Evolutionary conservation across 2,888 invertebrate genomes (phyloP).

Genomic region (Lapara coniferarum): DNA sequence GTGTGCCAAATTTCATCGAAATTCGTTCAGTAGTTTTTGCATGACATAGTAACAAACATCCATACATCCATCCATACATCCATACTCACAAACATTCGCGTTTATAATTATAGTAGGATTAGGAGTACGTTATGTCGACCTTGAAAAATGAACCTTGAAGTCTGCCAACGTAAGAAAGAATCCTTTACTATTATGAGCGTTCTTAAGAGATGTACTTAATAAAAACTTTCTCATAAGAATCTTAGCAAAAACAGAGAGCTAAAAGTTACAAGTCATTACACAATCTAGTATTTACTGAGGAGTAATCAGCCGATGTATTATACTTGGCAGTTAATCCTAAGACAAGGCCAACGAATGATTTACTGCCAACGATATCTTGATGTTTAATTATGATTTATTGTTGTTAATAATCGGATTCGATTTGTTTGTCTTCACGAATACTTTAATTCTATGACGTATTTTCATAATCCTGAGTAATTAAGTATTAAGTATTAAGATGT

Average conservation of each 20-base stretch:
- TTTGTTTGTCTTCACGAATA: slow-evolving; percentile 4
- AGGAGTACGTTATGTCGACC: too few species aligned
- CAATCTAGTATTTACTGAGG: slow-evolving; percentile 13
- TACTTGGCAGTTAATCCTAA: slow-evolving; percentile 4
- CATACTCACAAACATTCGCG: too few species aligned
- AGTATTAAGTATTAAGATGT: background rate
- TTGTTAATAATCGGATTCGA: slow-evolving; percentile 20
- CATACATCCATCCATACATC: too few species aligned
- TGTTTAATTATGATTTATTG: slow-evolving; percentile 23
- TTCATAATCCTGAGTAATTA: background rate
- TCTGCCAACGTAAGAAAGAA: too few species aligned
- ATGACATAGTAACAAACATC: too few species aligned
- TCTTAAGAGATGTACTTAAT: too few species aligned
- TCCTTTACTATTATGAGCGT: too few species aligned
- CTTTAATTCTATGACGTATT: background rate
- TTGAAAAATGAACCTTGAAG: too few species aligned
- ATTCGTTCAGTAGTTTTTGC: too few species aligned
- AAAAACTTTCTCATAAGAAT: too few species aligned
- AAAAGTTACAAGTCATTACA: background rate
- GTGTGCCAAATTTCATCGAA: too few species aligned
- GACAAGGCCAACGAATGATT: slow-evolving; percentile 14
- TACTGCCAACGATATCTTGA: slow-evolving; percentile 14
- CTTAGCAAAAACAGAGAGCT: background rate
- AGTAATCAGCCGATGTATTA: slow-evolving; percentile 15
- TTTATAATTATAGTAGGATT: too few species aligned